A percentile compares a stretch with the other conserved stretches of the same genome.
phyloP scores from a whole-genome alignment of 2,797 vertebrate genomes.

The Eupleurogrammus muticus region DNA sequence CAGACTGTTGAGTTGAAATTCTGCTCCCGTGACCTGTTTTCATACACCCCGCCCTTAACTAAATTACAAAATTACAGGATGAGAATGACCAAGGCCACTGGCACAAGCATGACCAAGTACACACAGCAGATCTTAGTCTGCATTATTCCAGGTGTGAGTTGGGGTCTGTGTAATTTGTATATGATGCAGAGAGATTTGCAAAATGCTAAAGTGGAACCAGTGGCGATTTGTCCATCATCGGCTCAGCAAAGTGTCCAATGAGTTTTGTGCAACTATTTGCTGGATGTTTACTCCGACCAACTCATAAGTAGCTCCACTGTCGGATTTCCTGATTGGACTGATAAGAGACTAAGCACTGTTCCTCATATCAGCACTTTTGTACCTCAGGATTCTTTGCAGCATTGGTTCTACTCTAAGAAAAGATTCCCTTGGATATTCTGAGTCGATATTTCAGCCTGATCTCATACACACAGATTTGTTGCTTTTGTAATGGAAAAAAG shows the following conservation, averaged over 20 bases:
- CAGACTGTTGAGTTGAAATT: constrained; percentile 13
- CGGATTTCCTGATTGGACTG: constrained; percentile 20
- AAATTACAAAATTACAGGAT: constrained; percentile 68
- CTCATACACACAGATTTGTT: too few species aligned
- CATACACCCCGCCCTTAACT: constrained; percentile 20
- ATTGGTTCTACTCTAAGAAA: not conserved
- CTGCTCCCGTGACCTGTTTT: constrained; percentile 41
- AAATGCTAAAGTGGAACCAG: not conserved
- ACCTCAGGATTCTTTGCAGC: not conserved
- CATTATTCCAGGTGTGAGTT: not conserved
- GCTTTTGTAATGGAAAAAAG: too few species aligned
- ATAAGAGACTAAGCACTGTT: constrained; percentile 3
- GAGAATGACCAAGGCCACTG: constrained; percentile 52
- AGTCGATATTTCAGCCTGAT: not conserved
- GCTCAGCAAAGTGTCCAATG: not conserved
- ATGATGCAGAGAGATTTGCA: not conserved
- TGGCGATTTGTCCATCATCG: not conserved
- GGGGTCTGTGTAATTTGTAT: not conserved
- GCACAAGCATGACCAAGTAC: not conserved
- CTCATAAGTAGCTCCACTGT: not conserved
- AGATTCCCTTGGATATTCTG: not conserved
- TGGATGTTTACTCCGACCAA: not conserved
- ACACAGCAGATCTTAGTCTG: not conserved
- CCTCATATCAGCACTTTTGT: constrained; percentile 5
- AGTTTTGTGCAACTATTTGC: not conserved